These are phyloP conservation scores for Helicolenus hilgendorfi DNA, from an alignment of 2,797 vertebrate genomes.

Conservation along the genomic window DNA sequence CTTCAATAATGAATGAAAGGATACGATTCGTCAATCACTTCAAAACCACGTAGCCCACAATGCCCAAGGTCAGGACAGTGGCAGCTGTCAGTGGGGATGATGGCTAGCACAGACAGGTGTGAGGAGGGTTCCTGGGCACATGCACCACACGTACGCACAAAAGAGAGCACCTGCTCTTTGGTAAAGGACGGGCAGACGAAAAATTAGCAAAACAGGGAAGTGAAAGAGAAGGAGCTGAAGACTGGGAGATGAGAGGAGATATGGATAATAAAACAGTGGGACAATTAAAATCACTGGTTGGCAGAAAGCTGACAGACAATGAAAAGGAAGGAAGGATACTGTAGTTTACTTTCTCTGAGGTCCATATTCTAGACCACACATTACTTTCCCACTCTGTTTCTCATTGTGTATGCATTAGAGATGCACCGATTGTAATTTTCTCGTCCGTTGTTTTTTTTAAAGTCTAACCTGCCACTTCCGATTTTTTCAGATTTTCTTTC, in stretches of 20 bases:
- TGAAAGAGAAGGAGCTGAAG: not conserved
- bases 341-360: not conserved
- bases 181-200: slow-evolving; percentile 1
- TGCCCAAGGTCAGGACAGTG: slow-evolving; percentile 83
- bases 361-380: not conserved
- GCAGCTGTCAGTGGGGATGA: slow-evolving; percentile 80
- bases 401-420: not conserved
- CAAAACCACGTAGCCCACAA: slow-evolving; percentile 70
- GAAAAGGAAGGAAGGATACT: not conserved
- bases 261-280: slow-evolving; percentile 11
- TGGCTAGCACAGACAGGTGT: slow-evolving; percentile 57
- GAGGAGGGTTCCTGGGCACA: slow-evolving; percentile 9
- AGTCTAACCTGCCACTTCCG: too few species aligned
- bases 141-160: slow-evolving; percentile 23
- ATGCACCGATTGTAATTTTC: not conserved
- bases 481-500: not conserved
- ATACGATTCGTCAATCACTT: slow-evolving; percentile 86
- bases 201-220: slow-evolving; percentile 2
- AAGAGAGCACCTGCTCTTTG: slow-evolving; percentile 15
- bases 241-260: not conserved
- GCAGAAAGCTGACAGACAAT: not conserved
- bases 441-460: not conserved
- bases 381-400: not conserved
- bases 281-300: not conserved
- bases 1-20: slow-evolving; percentile 89